Conservation (phyloP, 2,888 invertebrate species). For the Synergus gifuensis region DNA sequence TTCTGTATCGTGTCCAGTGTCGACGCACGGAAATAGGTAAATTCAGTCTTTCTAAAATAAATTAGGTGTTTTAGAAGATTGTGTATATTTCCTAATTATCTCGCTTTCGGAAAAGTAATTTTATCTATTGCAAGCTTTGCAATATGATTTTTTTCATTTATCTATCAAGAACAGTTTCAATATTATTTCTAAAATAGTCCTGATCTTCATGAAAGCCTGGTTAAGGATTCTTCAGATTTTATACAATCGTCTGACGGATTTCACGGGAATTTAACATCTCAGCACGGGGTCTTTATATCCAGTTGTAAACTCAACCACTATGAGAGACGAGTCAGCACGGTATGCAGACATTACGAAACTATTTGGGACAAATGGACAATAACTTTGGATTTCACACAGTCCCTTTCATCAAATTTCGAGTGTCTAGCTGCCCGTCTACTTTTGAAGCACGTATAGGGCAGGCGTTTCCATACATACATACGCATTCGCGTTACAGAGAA, state of each 20-base stretch:
- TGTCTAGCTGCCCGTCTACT: conserved; percentile 15
- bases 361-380: conserved; percentile 35
- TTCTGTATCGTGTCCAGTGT: not conserved
- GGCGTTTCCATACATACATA: conserved; percentile 30
- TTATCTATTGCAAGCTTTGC: too few species aligned
- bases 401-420: conserved; percentile 36
- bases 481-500: conserved; percentile 43
- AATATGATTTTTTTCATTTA: too few species aligned
- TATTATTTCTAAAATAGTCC: not conserved
- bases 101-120: too few species aligned
- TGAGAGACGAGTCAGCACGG: conserved; percentile 24
- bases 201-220: not conserved
- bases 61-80: not conserved
- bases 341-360: conserved; percentile 34
- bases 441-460: conserved; percentile 27
- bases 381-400: conserved; percentile 25
- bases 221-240: not conserved
- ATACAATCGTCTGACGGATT: conserved; percentile 6
- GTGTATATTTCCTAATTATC: too few species aligned
- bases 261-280: conserved; percentile 35
- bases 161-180: too few species aligned
- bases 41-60: not conserved
- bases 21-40: not conserved
- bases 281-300: not conserved
- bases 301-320: conserved; percentile 23